Base-by-base conservation (phyloP, 2,113 vertebrate genomes). In the Carollia perspicillata region DNA sequence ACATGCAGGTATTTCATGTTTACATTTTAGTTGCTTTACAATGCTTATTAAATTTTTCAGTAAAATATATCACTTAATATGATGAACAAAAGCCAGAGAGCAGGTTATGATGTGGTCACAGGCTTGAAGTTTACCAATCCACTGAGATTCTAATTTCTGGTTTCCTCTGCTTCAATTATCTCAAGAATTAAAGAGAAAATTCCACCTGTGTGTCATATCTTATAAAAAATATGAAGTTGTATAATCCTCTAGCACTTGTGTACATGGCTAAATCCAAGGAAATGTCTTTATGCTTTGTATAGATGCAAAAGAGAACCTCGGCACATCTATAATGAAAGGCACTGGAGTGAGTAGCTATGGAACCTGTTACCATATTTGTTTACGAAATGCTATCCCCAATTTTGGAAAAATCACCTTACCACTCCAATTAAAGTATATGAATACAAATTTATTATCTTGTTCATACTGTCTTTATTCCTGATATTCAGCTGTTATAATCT, bases 171-270 rank as follows among this genome's bases (percentile, higher is more conserved):
- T 79, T 89, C 78, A 71, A 78, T 69, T 89, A 89, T 37, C 8
- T 91, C 18, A 89, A 92, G 47, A 94, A 68, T 88, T 87, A 75
- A 92, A 84, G 88, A 89, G 28, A 90, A 94, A 85, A 94, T 63
- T 53, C 33, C 35, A 89, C 69, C 16, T 74, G 2, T 90, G 35
- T 10, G 5, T 30, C 8, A n/a, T 18, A 71, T 77, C 75, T 80
- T 90, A 77, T 28, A 23, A 49, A 94, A 77, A 88, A 55, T 5
- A 51, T 42, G 13, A 90, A 80, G 68, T 16, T 74, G 8, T 26
- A 51, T 7, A 77, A 90, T 53, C 12, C 18, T 79, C 35, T 94
- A 88, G 33, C 40, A 80, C 35, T 79, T 35, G 80, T 9, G 17
- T 37, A 78, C 3, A 53, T 28, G 37, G 37, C 33, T 75, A 16